Evolutionary conservation across 2,888 invertebrate genomes (phyloP).

Genomic region (Hypena proboscidalis): DNA sequence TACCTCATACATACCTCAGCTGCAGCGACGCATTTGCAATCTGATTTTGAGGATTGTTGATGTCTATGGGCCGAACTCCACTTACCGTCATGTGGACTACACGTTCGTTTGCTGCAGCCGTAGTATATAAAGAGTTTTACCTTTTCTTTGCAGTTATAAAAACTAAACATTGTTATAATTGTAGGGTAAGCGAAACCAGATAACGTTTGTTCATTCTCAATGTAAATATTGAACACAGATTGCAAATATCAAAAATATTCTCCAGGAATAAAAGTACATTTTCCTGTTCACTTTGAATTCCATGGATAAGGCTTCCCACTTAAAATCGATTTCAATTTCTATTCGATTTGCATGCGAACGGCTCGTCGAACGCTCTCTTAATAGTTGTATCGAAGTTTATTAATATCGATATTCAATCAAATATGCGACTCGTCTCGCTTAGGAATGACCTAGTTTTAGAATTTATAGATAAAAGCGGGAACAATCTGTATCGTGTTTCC

Average conservation of each 20-base stretch:
- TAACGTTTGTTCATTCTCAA: neutral
- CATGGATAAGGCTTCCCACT: conserved; percentile 8
- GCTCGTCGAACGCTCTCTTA: conserved; percentile 18
- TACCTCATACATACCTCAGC: too few species aligned
- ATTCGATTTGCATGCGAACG: conserved; percentile 6
- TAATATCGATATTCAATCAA: conserved; percentile 32
- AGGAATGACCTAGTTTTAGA: conserved; percentile 5
- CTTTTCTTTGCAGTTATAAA: too few species aligned
- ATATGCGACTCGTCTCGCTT: neutral
- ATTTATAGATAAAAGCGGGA: neutral
- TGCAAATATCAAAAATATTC: neutral
- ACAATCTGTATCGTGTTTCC: neutral
- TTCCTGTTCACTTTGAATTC: conserved; percentile 15
- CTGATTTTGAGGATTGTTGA: too few species aligned
- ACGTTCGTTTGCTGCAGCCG: too few species aligned
- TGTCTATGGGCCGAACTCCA: too few species aligned
- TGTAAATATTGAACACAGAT: neutral
- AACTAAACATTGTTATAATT: too few species aligned
- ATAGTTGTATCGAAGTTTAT: conserved; percentile 23
- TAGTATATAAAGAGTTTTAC: too few species aligned
- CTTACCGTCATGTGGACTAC: too few species aligned
- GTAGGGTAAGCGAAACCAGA: too few species aligned
- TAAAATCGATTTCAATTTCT: conserved; percentile 24
- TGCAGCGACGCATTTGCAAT: too few species aligned
- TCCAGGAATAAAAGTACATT: conserved; percentile 8